phyloP scores from a whole-genome alignment of 2,797 vertebrate genomes.

The Apodemus agrarius region DNA sequence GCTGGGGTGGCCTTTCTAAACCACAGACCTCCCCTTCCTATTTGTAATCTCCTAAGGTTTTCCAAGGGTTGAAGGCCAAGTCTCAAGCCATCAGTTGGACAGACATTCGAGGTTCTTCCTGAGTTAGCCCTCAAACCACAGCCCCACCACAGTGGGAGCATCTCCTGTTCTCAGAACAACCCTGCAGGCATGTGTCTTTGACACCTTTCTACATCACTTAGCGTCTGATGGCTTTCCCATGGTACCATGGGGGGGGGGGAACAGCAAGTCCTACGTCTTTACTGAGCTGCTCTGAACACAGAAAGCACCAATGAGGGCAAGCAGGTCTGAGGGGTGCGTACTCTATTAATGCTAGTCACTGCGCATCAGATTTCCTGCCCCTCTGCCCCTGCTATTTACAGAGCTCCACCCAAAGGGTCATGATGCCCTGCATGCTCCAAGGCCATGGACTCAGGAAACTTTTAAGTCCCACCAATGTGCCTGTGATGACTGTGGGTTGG shows the following conservation, averaged over 20 bases:
- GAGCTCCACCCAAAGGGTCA: neutral
- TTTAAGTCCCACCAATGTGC: neutral
- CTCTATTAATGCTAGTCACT: neutral
- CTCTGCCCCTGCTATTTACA: neutral
- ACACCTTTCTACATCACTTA: neutral
- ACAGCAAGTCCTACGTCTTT: neutral
- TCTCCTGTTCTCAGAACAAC: neutral
- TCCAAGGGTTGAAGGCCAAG: neutral
- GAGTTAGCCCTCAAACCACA: neutral
- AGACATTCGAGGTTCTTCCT: neutral
- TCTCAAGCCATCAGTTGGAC: neutral
- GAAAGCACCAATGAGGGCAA: too few species aligned
- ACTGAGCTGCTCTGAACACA: too few species aligned
- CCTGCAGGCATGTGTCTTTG: neutral
- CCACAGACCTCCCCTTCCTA: neutral
- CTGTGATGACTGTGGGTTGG: neutral
- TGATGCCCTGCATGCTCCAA: neutral
- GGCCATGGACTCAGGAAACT: neutral
- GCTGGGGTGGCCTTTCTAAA: neutral
- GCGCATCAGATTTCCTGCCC: neutral
- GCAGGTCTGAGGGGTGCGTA: too few species aligned
- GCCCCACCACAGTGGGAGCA: neutral
- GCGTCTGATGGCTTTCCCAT: neutral
- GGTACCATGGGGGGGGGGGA: neutral
- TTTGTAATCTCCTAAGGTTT: slow-evolving; percentile 7